Evolutionary conservation across 2,888 invertebrate genomes (phyloP), one percentile per base, ranked within the genome.

Genomic region (Rhagium mordax): DNA sequence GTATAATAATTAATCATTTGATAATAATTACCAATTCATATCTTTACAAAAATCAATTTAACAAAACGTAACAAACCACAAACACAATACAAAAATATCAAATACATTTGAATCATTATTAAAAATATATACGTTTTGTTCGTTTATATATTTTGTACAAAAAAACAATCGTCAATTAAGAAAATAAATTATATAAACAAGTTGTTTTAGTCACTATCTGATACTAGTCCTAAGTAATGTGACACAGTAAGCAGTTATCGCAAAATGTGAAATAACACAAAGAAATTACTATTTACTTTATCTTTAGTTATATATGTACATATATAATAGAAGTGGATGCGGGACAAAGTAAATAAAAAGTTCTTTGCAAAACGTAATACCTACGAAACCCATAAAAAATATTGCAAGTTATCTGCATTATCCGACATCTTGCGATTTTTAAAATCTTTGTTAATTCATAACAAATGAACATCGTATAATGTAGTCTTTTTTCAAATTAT

Each of bases 21-120:
- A 53, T 67, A 75, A 76, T 68, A 74, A 57, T 67, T 66, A 71
- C 69, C 73, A 71, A 72, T 73, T 66, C 53, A 24, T 60, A 62
- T 29, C 48, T 55, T 67, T 53, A 61, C 69, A 68, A 73, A 67
- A 67, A 57, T 47, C 48, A 18, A 62, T 64, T 59, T 67, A 68
- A 70, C 67, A 70, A 71, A 72, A 66, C 65, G 10, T 53, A 71
- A 74, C 71, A 68, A 53, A 55, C 47, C 70, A 69, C 73, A 62
- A 74, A 70, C 71, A 71, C 71, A 71, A 71, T 75, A 75, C 71
- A 75, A 75, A 75, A 75, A 75, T 75, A 73, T 71, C 69, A 71
- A 70, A 65, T 71, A 69, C 65, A 69, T 75, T 72, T 70, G 75
- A 75, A 75, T 65, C 24, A 61, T 62, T 73, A 73, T 75, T 69